Conservation (phyloP, 2,113 vertebrate genomes). For the human region GRCh38 chr2:182048501-182049000, state of each 20-base stretch:
- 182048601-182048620: not conserved
- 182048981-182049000: conserved; percentile 51
- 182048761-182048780: not conserved
- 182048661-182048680: not conserved
- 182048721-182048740: not conserved
- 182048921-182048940: not conserved
- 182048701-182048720: not conserved
- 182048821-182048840: too few relatives aligned
- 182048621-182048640: conserved; percentile 18
- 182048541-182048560: not conserved
- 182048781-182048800: not conserved
- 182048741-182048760: not conserved
- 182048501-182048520: not conserved
- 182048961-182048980: conserved; percentile 18
- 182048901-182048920: not conserved
- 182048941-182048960: not conserved
- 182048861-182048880: too few relatives aligned
- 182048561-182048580: not conserved
- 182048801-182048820: not conserved
- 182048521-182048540: not conserved
- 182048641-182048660: not conserved
- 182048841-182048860: too few relatives aligned
- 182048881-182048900: too few relatives aligned
- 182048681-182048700: not conserved
- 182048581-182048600: not conserved